Conservation (phyloP, 2,888 invertebrate genomes). For the Priocnemis perturbator region DNA sequence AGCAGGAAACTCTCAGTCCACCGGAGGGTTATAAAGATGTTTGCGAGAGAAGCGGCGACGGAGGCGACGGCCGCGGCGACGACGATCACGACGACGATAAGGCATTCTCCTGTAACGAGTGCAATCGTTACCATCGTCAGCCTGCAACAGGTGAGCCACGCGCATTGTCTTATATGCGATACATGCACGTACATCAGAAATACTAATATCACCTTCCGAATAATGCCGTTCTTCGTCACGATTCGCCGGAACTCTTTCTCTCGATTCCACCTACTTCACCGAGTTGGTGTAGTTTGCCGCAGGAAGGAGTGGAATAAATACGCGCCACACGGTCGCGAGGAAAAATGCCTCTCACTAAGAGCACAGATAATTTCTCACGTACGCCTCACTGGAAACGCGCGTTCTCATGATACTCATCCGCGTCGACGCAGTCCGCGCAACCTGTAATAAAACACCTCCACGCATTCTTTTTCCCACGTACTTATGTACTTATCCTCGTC, state of each 20-base stretch:
- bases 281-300: too few species aligned
- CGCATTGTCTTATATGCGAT: too few species aligned
- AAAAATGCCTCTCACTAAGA: too few species aligned
- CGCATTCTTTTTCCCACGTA: neutral
- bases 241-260: too few species aligned
- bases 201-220: too few species aligned
- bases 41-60: conserved; percentile 80
- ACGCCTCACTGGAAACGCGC: neutral
- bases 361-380: conserved; percentile 5
- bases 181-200: too few species aligned
- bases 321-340: too few species aligned
- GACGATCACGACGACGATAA: conserved; percentile 75
- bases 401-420: conserved; percentile 10
- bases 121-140: conserved; percentile 76
- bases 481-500: neutral
- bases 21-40: conserved; percentile 94
- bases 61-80: too few species aligned
- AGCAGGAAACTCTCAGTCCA: conserved; percentile 89
- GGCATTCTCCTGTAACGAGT: conserved; percentile 75
- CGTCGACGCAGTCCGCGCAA: neutral
- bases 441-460: conserved; percentile 8
- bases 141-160: conserved; percentile 51
- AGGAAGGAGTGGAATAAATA: neutral
- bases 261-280: too few species aligned
- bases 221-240: neutral